Evolutionary conservation across 1,140 invertebrate genomes (phyloP), one percentile per base, ranked within the genome.

Genomic region (Dermatophagoides farinae): DNA sequence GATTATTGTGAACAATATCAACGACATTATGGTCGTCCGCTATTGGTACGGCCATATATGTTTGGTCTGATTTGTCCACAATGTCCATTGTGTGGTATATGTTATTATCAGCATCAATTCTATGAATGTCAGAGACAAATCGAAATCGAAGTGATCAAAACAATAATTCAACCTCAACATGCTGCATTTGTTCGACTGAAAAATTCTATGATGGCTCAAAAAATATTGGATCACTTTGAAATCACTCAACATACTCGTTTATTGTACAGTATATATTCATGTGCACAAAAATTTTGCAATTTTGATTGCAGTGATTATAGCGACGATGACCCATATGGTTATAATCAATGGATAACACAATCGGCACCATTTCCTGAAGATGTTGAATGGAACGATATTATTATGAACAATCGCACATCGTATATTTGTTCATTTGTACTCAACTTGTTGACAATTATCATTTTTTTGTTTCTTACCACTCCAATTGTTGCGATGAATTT

Each of bases 301-400:
- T n/a, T 47, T 57, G 53, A 55, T 46, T 52, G 18, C n/a, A 38
- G 60, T 31, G n/a, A 49, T n/a, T 12, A 51, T 38, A 38, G 31
- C 38, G 51, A 2, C 5, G 16, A 16, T 18, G 64, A 65, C 57
- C 69, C 74, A 6, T 68, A 80, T n/a, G 71, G 76, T 58, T 80
- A 85, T 25, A 73, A 82, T 50, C 80, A 84, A 60, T 96, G 92
- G 92, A 76, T 79, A 39, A 80, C 95, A 0, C 74, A 77, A 57
- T 86, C 88, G 74, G 89, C 91, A 9, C 90, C 90, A 10, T 80
- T 84, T 23, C 88, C 90, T 0, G 81, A 86, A 60, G 90, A 95
- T 71, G 88, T 97, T 60, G 89, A 90, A 70, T 97, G 91, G 64
- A 86, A 91, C 71, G 90, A 97, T 73, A 73, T 96, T 25, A 83